Evolutionary conservation across 2,888 invertebrate species (phyloP).

Genomic region (Drosophila borealis): DNA sequence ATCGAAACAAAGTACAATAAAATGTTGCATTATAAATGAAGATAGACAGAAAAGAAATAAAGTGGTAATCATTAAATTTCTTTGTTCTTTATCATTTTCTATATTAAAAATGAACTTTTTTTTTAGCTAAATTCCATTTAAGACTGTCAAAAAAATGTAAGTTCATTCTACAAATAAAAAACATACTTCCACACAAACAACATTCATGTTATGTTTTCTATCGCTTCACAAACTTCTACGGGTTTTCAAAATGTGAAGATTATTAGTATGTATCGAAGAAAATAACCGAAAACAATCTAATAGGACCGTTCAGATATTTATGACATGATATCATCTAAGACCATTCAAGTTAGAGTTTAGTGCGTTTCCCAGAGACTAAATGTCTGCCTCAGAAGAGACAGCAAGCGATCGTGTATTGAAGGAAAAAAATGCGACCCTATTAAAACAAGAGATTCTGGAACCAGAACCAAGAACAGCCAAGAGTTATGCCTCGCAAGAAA

Average conservation of each 20-base stretch:
- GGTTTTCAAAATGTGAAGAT: constrained; percentile 35
- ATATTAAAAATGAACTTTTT: background rate
- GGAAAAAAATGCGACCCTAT: constrained; percentile 61
- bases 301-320: constrained; percentile 74
- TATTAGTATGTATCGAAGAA: constrained; percentile 42
- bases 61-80: constrained; percentile 4
- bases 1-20: background rate
- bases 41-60: background rate
- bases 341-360: constrained; percentile 32
- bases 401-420: constrained; percentile 6
- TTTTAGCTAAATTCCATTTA: background rate
- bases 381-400: constrained; percentile 48
- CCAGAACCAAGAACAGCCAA: constrained; percentile 27
- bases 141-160: background rate
- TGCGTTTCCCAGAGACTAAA: constrained; percentile 57
- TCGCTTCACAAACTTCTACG: constrained; percentile 32
- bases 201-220: constrained; percentile 15
- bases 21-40: background rate
- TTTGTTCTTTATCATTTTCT: background rate
- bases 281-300: constrained; percentile 56
- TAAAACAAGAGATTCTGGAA: constrained; percentile 49
- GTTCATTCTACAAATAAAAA: constrained; percentile 35
- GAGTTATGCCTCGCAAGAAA: constrained; percentile 74
- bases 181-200: constrained; percentile 31
- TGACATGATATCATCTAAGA: constrained; percentile 79